Evolutionary conservation across 2,797 vertebrate genomes (phyloP).

Genomic region (Botia almorhae): DNA sequence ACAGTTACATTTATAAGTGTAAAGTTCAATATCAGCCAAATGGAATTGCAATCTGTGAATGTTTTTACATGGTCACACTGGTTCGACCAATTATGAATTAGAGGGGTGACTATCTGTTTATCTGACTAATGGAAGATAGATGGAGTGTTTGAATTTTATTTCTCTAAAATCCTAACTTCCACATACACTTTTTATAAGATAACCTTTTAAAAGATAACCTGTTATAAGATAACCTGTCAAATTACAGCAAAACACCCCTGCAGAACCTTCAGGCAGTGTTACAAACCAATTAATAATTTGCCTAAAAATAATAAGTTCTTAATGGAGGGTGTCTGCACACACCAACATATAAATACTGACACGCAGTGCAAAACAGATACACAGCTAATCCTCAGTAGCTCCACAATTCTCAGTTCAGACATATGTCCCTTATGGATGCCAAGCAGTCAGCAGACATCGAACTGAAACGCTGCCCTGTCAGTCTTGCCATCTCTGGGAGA

Average conservation of each 20-base stretch:
- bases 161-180: too few relatives aligned
- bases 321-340: conserved; percentile 4
- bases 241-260: conserved; percentile 19
- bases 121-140: neutral
- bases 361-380: conserved; percentile 29
- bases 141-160: too few relatives aligned
- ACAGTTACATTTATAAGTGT: too few relatives aligned
- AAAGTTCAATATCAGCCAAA: neutral
- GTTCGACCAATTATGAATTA: too few relatives aligned
- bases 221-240: neutral
- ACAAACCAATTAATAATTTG: conserved; percentile 40
- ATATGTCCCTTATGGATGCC: conserved; percentile 24
- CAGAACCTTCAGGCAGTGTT: conserved; percentile 1
- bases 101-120: too few relatives aligned
- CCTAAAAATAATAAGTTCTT: conserved; percentile 25
- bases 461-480: conserved; percentile 21
- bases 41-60: neutral
- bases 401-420: conserved; percentile 31
- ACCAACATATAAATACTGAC: neutral
- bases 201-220: too few relatives aligned
- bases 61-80: too few relatives aligned
- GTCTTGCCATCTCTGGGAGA: conserved; percentile 12
- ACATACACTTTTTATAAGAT: neutral
- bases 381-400: conserved; percentile 38
- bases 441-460: conserved; percentile 25